Conservation (phyloP, 1,140 invertebrate genomes). For the Papilio polytes region DNA sequence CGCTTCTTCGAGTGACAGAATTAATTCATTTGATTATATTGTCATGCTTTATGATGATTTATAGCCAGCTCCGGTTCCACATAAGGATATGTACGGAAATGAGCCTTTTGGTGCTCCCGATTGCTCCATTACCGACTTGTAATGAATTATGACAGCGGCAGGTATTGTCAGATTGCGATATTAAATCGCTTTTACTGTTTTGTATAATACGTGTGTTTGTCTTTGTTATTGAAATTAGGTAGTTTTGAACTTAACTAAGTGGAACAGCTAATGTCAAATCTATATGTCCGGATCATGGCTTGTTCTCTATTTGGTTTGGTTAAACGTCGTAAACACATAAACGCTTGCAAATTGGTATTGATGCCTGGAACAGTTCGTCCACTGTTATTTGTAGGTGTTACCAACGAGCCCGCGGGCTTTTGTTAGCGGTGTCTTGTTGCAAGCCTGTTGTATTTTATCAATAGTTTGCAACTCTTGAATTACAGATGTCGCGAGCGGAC, state of each 20-base stretch:
- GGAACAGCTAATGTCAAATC: not conserved
- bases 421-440: slow-evolving; percentile 39
- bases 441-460: slow-evolving; percentile 26
- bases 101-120: slow-evolving; percentile 22
- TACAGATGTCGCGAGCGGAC: slow-evolving; percentile 13
- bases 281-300: not conserved
- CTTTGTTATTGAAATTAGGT: not conserved
- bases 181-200: slow-evolving; percentile 2
- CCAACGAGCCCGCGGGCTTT: slow-evolving; percentile 31
- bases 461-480: slow-evolving; percentile 30
- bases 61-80: slow-evolving; percentile 37
- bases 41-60: slow-evolving; percentile 60
- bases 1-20: slow-evolving; percentile 58
- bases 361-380: slow-evolving; percentile 35
- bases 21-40: slow-evolving; percentile 66
- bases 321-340: slow-evolving; percentile 29
- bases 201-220: not conserved
- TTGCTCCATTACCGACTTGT: slow-evolving; percentile 16
- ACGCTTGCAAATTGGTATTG: slow-evolving; percentile 31
- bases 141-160: not conserved
- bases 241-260: not conserved
- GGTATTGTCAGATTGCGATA: slow-evolving; percentile 15
- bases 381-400: slow-evolving; percentile 40
- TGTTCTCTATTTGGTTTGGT: slow-evolving; percentile 31
- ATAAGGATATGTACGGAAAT: slow-evolving; percentile 37